Evolutionary conservation across 2,797 vertebrate genomes (phyloP), one percentile per base, ranked within the genome.

Genomic region (Scolopax bukidnonensis): DNA sequence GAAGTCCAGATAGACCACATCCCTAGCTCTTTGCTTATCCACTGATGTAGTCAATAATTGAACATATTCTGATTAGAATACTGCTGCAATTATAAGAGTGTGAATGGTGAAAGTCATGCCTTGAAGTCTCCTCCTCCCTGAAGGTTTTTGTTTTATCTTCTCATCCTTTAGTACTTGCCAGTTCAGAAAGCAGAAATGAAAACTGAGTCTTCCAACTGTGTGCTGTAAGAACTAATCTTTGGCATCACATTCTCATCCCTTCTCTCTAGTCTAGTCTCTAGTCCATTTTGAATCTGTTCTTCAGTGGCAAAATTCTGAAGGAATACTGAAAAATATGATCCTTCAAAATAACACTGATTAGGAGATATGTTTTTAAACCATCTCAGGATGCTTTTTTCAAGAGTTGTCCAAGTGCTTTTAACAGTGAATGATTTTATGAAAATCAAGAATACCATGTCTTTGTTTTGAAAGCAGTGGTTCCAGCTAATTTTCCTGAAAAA

Each of bases 161-260:
- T 61, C 11, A 69, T 12, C 9, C 14, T 68, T 82, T 68, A 64
- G 14, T 63, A 56, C 12, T 54, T 27, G 4, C 16, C 24, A 47
- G 24, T 90, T 12, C 25, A 70, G n/a, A 70, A 56, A 11, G 30
- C 43, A 86, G 32, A 84, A 81, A 12, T 19, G 38, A 64, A 40
- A n/a, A 45, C 17, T 73, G 59, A 30, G 30, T 89, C 30, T 86
- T 75, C 40, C 23, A 68, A 24, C 14, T 12, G 50, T 38, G 18
- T 47, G 28, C 12, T 57, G 1, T 69, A 73, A 83, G 23, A 17
- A 8, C 10, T 48, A 19, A 15, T 36, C 21, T 84, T 78, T 23
- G 13, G 6, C 28, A 75, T 60, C 43, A 23, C 0, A 0, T 4
- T 70, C 30, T 77, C 6, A 1, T 57, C 19, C 4, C 3, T 73